Conservation (phyloP, 1,140 invertebrate genomes). For the Ectropis grisescens region DNA sequence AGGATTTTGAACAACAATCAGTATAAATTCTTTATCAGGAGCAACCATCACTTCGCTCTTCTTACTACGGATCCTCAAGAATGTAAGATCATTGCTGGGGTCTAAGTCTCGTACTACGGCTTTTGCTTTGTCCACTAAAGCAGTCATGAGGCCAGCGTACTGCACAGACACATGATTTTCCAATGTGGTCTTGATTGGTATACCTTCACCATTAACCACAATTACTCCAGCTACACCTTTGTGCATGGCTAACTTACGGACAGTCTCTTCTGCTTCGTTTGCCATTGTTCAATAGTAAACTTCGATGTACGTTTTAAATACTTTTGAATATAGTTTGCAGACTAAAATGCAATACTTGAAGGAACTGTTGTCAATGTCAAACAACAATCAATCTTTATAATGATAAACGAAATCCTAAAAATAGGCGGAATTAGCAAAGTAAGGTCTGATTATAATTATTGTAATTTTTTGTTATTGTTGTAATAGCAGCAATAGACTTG, state of each 20-base stretch:
- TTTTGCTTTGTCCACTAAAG: constrained; percentile 79
- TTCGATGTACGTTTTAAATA: no score
- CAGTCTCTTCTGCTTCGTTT: constrained; percentile 83
- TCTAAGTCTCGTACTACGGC: constrained; percentile 82
- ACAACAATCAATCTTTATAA: no score
- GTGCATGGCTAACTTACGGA: constrained; percentile 78
- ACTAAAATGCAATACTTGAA: no score
- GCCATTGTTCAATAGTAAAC: constrained; percentile 67
- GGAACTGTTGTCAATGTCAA: no score
- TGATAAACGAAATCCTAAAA: no score
- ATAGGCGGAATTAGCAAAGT: no score
- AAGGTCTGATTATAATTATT: no score
- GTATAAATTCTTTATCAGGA: constrained; percentile 80
- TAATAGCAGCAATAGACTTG: no score
- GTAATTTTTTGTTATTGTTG: no score
- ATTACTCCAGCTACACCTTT: constrained; percentile 82
- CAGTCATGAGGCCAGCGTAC: constrained; percentile 78
- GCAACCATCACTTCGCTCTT: constrained; percentile 95
- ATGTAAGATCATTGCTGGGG: constrained; percentile 84
- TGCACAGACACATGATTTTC: constrained; percentile 82
- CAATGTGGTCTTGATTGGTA: constrained; percentile 83
- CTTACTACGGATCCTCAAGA: constrained; percentile 88
- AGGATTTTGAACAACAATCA: constrained; percentile 79
- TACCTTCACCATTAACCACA: constrained; percentile 81
- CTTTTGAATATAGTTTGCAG: no score